These are phyloP conservation scores for Azorinus chamasolen DNA, from an alignment of 2,888 invertebrate species.

Conservation along the genomic window DNA sequence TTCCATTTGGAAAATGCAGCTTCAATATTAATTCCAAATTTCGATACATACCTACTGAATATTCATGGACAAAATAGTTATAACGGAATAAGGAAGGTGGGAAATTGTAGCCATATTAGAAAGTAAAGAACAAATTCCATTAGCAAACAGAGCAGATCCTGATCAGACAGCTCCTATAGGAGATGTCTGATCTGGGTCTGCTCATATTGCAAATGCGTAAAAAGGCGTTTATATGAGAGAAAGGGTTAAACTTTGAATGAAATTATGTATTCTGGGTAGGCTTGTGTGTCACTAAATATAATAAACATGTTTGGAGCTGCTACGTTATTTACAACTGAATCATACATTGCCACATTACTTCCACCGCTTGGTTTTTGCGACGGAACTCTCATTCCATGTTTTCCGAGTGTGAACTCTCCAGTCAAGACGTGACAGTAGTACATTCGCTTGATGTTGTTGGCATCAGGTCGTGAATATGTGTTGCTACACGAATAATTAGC, in stretches of 20 bases:
- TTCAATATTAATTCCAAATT: too few species aligned
- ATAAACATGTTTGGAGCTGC: constrained; percentile 73
- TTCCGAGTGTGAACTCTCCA: constrained; percentile 70
- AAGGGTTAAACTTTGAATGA: constrained; percentile 69
- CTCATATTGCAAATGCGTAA: too few species aligned
- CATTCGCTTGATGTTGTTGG: constrained; percentile 66
- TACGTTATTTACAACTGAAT: constrained; percentile 76
- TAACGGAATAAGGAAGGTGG: too few species aligned
- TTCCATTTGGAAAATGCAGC: too few species aligned
- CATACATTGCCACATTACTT: constrained; percentile 64
- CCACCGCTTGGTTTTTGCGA: constrained; percentile 54
- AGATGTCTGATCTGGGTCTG: too few species aligned
- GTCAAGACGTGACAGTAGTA: constrained; percentile 76
- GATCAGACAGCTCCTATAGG: too few species aligned
- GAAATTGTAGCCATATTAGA: too few species aligned
- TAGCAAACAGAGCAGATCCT: too few species aligned
- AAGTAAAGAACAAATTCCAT: too few species aligned
- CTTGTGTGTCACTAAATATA: constrained; percentile 83
- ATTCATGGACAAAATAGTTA: too few species aligned
- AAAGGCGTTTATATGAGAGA: too few species aligned
- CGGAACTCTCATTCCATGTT: constrained; percentile 66
- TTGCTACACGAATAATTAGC: constrained; percentile 71
- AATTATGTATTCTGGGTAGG: constrained; percentile 82
- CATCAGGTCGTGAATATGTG: constrained; percentile 69
- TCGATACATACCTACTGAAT: too few species aligned